Base-by-base conservation (phyloP, 2,888 invertebrate species). In the Mesorhabditis sp. region DNA sequence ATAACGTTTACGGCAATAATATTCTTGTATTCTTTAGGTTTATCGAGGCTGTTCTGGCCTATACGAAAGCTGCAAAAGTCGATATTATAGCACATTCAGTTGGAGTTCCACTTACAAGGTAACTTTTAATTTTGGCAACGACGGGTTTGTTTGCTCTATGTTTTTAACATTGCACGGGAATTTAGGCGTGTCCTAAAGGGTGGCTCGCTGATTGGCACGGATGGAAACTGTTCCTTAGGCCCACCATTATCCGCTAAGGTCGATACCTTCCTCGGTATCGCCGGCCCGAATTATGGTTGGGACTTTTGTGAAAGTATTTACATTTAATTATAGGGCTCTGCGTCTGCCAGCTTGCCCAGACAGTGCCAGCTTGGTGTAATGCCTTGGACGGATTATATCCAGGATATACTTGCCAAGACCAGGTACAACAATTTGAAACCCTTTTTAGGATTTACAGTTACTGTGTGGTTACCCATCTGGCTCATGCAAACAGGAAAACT, bases 321-420 rank as follows among this genome's bases (percentile, higher is more conserved):
- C n/a, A 3, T 10, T 58, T 58, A 58, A 58, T 62, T 72, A 4
- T 44, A 73, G 75, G 79, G 15, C 76, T 84, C 5, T 84, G 84
- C 67, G 81, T 83, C 42, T 84, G 84, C 67, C 84, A 84, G 72
- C 66, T 84, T 65, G 84, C 84, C 4, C 84, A 84, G 68, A 84
- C 84, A 4, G 81, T 84, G 4, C 84, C 84, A 3, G 84, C 84
- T 0, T 84, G 83, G 83, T 84, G 84, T 67, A 84, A 84, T 72
- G 84, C 84, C 28, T 72, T 84, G 43, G 84, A 84, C 65, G 84
- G 83, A 42, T 73, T 83, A 15, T 82, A 82, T 69, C 82, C 82
- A 4, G 78, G 82, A 65, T 81, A 80, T 69, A 79, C 79, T n/a
- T 80, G 81, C 68, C 79, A 80, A 65, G 81, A 81, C 74, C 80